Base-by-base conservation (phyloP, 2,888 invertebrate genomes). In the Ectobius pallidus region DNA sequence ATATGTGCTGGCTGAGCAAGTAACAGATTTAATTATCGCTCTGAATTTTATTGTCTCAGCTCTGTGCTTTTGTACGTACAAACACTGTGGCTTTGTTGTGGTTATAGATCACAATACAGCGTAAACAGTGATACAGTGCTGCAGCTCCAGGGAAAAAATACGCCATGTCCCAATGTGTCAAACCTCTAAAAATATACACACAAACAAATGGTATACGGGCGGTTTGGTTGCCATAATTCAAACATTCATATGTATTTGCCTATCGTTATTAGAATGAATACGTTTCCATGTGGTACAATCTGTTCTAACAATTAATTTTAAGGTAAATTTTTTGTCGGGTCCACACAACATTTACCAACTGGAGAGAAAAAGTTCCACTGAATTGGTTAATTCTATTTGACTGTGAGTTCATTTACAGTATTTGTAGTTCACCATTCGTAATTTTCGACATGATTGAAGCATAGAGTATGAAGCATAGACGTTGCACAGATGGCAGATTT, bases 301-400 rank as follows among this genome's bases (percentile, higher is more conserved):
- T 62, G 62, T 20, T 32, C 18, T 62, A 34, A 20, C 62, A 20
- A 20, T 62, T 62, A 62, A 62, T 62, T 39, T 22, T 20, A 11
- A 11, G 11, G 20, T 42, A 14, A n/a, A n/a, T n/a, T n/a, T n/a
- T n/a, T n/a, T n/a, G n/a, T n/a, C n/a, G n/a, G n/a, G n/a, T n/a
- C n/a, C n/a, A n/a, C n/a, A n/a, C n/a, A n/a, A n/a, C n/a, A n/a
- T n/a, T n/a, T n/a, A n/a, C n/a, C n/a, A n/a, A n/a, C n/a, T n/a
- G n/a, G n/a, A n/a, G n/a, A n/a, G n/a, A n/a, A n/a, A n/a, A n/a
- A n/a, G n/a, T n/a, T n/a, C n/a, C n/a, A n/a, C n/a, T n/a, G n/a
- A n/a, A n/a, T n/a, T n/a, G n/a, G n/a, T n/a, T n/a, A n/a, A n/a
- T n/a, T n/a, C n/a, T n/a, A n/a, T n/a, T n/a, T n/a, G n/a, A n/a